Percentiles rank a stretch among this genome's conserved stretches.
These are phyloP conservation scores for Sylvilagus floridanus DNA, from an alignment of 2,797 vertebrate genomes.

Conservation along the genomic window DNA sequence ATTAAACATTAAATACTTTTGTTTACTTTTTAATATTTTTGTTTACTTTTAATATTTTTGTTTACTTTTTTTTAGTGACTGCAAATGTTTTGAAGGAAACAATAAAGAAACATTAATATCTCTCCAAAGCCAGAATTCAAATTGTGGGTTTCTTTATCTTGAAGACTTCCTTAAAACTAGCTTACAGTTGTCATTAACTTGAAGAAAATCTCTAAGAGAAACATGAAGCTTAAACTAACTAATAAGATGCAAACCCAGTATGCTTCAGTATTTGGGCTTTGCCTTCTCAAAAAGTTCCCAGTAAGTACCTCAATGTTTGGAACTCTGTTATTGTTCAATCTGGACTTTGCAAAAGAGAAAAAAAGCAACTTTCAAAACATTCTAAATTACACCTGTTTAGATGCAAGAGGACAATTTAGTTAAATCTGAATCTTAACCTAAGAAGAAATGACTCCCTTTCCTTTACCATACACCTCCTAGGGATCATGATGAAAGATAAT, in stretches of 20 bases:
- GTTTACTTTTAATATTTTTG: neutral
- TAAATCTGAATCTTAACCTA: conserved; percentile 21
- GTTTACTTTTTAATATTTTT: neutral
- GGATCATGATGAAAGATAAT: neutral
- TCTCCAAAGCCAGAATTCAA: neutral
- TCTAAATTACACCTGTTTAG: neutral
- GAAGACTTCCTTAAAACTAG: neutral
- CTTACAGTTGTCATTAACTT: neutral
- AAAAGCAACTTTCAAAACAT: conserved; percentile 23
- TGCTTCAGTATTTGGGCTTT: neutral
- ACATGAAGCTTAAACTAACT: conserved; percentile 37
- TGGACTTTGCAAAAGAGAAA: conserved; percentile 27
- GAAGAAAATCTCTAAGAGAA: conserved; percentile 15
- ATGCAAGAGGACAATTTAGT: neutral
- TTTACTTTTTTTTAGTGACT: neutral
- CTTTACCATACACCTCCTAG: no score
- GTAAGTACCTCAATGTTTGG: neutral
- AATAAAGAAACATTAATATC: neutral
- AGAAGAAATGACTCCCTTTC: neutral
- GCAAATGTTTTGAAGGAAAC: neutral
- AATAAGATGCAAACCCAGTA: neutral
- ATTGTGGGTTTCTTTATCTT: conserved; percentile 30
- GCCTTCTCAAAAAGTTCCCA: neutral
- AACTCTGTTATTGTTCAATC: neutral
- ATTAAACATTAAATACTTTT: neutral